Base-by-base conservation (phyloP, 1,140 invertebrate genomes). In the Drosophila orena region DNA sequence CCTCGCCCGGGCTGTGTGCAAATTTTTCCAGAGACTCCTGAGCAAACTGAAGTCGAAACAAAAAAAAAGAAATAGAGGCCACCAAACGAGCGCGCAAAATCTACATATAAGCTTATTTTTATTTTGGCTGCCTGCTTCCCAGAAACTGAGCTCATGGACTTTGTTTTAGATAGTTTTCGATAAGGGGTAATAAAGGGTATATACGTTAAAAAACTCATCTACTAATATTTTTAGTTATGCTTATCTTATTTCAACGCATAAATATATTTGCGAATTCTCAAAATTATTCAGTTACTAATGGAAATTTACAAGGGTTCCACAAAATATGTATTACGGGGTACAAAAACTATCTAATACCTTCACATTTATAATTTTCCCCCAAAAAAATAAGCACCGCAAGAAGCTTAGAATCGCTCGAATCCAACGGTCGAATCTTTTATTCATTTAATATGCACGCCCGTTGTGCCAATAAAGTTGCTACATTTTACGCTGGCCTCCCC, bases 381-480 rank as follows among this genome's bases (percentile, higher is more conserved):
- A 64, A 50, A 15, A 42, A 61, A 49, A 24, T 17, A 62, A 50
- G 37, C 17, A 15, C 38, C 22, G 17, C 38, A 54, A 70, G 66
- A 68, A 56, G 62, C 42, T 38, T n/a, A 20, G 20, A 47, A 55
- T 42, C 68, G 56, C 40, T 72, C 15, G 17, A 17, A 17, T 49
- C 49, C 57, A 52, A 73, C 62, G 57, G 50, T 76, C 11, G 53
- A 58, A 68, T 81, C 47, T 71, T 81, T 81, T 86, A 86, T 77
- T 84, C 73, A 89, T 89, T 84, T 78, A 89, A 89, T 89, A 89
- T 89, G 84, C 79, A 89, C 84, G 79, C 84, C 84, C 73, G 69
- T 89, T 80, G 65, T 46, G 61, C 60, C 84, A 89, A 89, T 89
- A 89, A 89, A 89, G 84, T 89, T 89, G 84, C 84, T 84, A 90